Conservation (phyloP, 2,797 vertebrate genomes). For the Clarias pachynema region DNA sequence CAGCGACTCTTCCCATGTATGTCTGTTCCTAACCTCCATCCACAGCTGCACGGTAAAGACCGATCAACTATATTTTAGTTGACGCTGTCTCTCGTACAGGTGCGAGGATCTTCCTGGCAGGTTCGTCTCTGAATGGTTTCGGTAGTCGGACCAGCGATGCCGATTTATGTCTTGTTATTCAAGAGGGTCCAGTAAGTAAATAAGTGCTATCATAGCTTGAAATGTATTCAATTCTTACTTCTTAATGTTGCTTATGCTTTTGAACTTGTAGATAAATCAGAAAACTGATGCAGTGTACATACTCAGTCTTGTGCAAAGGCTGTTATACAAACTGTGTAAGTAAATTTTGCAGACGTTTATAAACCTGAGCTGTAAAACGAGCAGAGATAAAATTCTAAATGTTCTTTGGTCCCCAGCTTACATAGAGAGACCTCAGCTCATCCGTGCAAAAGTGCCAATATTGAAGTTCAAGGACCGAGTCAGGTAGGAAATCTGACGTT, state of each 20-base stretch:
- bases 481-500: conserved; percentile 77
- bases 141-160: conserved; percentile 90
- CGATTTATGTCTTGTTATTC: conserved; percentile 89
- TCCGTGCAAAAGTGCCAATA: conserved; percentile 97
- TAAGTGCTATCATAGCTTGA: background rate
- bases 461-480: conserved; percentile 93
- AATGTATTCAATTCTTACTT: background rate
- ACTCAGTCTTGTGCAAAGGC: conserved; percentile 83
- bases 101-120: conserved; percentile 88
- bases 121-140: conserved; percentile 93
- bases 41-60: background rate
- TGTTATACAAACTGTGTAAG: conserved; percentile 90
- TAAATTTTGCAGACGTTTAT: conserved; percentile 50
- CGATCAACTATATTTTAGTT: background rate
- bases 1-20: conserved; percentile 84
- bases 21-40: conserved; percentile 46
- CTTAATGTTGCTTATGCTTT: background rate
- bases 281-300: conserved; percentile 82
- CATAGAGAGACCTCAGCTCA: conserved; percentile 87
- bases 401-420: conserved; percentile 69
- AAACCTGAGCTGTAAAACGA: background rate
- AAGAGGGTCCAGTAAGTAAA: conserved; percentile 81
- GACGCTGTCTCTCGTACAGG: conserved; percentile 62
- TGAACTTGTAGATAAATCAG: conserved; percentile 79
- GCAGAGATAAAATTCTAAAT: background rate